Conservation (phyloP, 23 tunicate species). For the Aplidium turbinatum region DNA sequence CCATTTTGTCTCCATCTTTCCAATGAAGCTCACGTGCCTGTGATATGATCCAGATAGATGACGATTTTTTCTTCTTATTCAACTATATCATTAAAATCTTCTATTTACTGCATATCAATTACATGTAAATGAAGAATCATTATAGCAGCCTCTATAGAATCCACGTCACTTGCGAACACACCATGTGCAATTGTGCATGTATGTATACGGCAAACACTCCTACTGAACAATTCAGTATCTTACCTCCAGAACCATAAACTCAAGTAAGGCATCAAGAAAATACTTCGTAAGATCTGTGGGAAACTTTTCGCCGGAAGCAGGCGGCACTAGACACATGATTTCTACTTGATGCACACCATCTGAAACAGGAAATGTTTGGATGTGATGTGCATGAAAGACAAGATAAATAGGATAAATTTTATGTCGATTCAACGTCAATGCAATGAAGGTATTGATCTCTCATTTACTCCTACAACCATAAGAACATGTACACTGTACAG, state of each 20-base stretch:
- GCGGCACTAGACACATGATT: slow-evolving; percentile 70
- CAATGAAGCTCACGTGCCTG: slow-evolving; percentile 53
- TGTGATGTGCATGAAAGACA: too few species aligned
- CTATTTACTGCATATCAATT: neutral
- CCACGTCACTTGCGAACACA: too few species aligned
- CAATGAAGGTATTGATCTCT: too few species aligned
- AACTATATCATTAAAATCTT: neutral
- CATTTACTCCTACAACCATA: too few species aligned
- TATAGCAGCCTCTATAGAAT: too few species aligned
- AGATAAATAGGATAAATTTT: too few species aligned
- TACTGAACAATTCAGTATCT: too few species aligned
- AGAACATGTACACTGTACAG: too few species aligned
- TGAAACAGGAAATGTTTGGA: slow-evolving; percentile 1
- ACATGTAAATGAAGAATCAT: too few species aligned
- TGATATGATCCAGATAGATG: neutral
- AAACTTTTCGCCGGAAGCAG: slow-evolving; percentile 72
- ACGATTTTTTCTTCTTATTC: neutral
- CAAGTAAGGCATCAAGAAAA: slow-evolving; percentile 72
- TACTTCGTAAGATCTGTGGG: slow-evolving; percentile 66
- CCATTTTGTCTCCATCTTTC: slow-evolving; percentile 56
- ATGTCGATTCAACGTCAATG: too few species aligned
- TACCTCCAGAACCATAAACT: slow-evolving; percentile 87
- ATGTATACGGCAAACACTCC: neutral
- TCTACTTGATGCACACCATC: slow-evolving; percentile 77
- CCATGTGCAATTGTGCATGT: neutral